A percentile compares a stretch with the other conserved stretches of the same genome.
phyloP scores from a whole-genome alignment of 2,113 vertebrate genomes.

The Puffinus mauretanicus region DNA sequence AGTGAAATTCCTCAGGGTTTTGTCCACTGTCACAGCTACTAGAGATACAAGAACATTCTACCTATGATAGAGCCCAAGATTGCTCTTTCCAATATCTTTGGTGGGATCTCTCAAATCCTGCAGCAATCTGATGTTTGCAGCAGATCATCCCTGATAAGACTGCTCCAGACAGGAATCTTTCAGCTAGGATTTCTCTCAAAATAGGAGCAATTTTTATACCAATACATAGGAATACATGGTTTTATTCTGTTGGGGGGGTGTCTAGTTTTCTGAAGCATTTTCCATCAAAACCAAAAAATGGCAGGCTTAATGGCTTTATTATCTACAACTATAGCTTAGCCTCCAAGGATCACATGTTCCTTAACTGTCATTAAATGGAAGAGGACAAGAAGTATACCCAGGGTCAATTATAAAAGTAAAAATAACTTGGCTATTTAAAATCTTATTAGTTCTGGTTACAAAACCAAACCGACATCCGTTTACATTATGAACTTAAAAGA shows the following conservation, averaged over 20 bases:
- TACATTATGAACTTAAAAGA: background rate
- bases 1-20: background rate
- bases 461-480: slow-evolving; percentile 1
- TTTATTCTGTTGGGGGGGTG: background rate
- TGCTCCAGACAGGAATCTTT: background rate
- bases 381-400: background rate
- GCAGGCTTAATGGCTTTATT: background rate
- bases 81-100: background rate
- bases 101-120: background rate
- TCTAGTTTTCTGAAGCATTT: background rate
- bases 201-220: background rate
- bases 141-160: background rate
- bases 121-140: background rate
- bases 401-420: slow-evolving; percentile 30
- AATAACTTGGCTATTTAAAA: slow-evolving; percentile 17
- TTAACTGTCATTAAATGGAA: background rate
- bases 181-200: background rate
- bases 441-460: background rate
- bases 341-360: background rate
- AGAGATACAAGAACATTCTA: background rate
- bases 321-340: background rate
- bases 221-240: accelerated
- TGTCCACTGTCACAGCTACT: background rate
- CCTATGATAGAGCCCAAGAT: background rate
- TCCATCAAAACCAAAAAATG: background rate